Base-by-base conservation (phyloP, 2,888 invertebrate species). In the Mycalesis mineus region DNA sequence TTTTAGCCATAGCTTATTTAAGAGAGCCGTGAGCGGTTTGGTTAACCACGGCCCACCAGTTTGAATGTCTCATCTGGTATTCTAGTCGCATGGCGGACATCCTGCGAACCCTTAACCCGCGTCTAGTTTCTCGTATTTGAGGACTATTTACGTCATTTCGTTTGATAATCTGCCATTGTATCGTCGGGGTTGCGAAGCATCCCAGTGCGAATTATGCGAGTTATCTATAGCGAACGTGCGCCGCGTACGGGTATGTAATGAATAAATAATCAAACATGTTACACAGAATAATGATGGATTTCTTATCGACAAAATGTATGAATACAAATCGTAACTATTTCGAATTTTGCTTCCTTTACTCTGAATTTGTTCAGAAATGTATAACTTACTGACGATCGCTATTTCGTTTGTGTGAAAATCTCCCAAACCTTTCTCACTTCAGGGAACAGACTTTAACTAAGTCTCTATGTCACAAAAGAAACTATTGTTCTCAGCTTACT, bases 161-260 rank as follows among this genome's bases (percentile, higher is more conserved):
- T 84, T 86, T 86, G 85, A 88, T 89, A 89, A 88, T 88, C 84
- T 83, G 82, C 84, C 82, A 85, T 89, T 87, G 88, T 87, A 87
- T 86, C 77, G 82, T 75, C 71, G 79, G 80, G 80, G 77, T 75
- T 76, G 74, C 78, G 78, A 73, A 72, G 78, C 80, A 74, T 80
- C 81, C 84, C 82, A 81, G 75, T 77, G 82, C 84, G 85, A 88
- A 84, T 87, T 88, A 87, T 87, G 82, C 80, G 77, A 82, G 83
- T 82, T 85, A 84, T 88, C 84, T 84, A 82, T 83, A 76, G 76
- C 70, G 75, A 74, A 87, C 88, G 88, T 88, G 88, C 75, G 78
- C 77, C 63, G 84, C 75, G 70, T 87, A 75, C 78, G 74, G 81
- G 85, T 84, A 80, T 80, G 73, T 78, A 79, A 81, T 83, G 82